phyloP scores from a whole-genome alignment of 2,888 invertebrate genomes.

The Drosophila demipolita region DNA sequence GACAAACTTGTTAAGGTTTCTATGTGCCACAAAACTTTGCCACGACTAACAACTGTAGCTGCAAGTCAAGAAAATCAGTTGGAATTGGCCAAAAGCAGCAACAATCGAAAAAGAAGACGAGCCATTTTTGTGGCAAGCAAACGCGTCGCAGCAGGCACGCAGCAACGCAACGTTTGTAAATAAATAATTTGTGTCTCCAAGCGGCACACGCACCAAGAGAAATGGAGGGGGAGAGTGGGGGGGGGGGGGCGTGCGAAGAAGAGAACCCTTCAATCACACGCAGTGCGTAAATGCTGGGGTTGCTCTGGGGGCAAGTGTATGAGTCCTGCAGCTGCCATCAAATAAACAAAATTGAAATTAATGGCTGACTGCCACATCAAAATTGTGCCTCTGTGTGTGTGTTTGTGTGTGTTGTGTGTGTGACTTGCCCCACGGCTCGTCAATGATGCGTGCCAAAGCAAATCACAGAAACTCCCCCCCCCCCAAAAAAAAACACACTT shows the following conservation, averaged over 20 bases:
- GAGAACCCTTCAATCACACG: slow-evolving; percentile 48
- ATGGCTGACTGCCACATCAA: slow-evolving; percentile 55
- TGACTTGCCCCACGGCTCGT: slow-evolving; percentile 50
- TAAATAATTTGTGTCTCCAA: slow-evolving; percentile 72
- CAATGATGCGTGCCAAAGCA: slow-evolving; percentile 69
- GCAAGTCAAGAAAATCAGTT: not conserved
- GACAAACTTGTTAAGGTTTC: not conserved
- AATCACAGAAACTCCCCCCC: slow-evolving; percentile 32
- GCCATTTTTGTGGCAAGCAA: not conserved
- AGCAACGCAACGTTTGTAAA: slow-evolving; percentile 55
- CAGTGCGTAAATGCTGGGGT: not conserved
- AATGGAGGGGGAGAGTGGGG: not conserved
- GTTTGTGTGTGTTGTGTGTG: not conserved
- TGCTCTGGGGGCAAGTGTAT: slow-evolving; percentile 5
- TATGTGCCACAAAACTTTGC: too few species aligned
- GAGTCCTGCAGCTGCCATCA: slow-evolving; percentile 14
- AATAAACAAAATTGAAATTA: slow-evolving; percentile 68
- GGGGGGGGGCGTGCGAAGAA: slow-evolving; percentile 4
- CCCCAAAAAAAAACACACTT: slow-evolving; percentile 2
- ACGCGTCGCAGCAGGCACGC: not conserved
- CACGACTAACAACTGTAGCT: not conserved
- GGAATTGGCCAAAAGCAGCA: not conserved
- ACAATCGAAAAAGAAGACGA: not conserved
- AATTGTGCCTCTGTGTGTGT: not conserved
- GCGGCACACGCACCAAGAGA: slow-evolving; percentile 7